A percentile compares a stretch with the other conserved stretches of the same genome.
phyloP scores from a whole-genome alignment of 1,140 invertebrate species.

The Tenebrio molitor region DNA sequence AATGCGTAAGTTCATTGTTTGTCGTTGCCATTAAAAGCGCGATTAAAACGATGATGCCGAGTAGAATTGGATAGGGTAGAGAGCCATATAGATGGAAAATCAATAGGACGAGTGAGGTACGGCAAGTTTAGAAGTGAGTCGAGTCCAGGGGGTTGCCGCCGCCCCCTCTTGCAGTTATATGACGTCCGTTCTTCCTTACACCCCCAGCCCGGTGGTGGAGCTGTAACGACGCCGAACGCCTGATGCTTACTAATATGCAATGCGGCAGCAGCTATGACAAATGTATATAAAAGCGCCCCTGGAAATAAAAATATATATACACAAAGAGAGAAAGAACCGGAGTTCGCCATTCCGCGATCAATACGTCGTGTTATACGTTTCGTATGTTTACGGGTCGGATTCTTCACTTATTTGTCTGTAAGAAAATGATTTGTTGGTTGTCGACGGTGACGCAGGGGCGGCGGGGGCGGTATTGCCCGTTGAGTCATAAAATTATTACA shows the following conservation, averaged over 20 bases:
- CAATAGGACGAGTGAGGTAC: slow-evolving; percentile 44
- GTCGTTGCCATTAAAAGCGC: slow-evolving; percentile 45
- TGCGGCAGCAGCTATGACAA: slow-evolving; percentile 44
- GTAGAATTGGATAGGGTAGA: slow-evolving; percentile 41
- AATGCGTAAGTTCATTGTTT: slow-evolving; percentile 37
- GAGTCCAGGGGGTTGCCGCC: slow-evolving; percentile 24
- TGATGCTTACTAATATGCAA: slow-evolving; percentile 46
- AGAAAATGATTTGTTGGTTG: slow-evolving; percentile 25
- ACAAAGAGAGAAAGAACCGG: slow-evolving; percentile 9
- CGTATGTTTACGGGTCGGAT: slow-evolving; percentile 34
- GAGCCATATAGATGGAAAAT: slow-evolving; percentile 47
- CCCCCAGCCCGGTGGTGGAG: slow-evolving; percentile 8
- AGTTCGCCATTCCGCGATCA: slow-evolving; percentile 30
- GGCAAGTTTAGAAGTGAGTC: slow-evolving; percentile 38
- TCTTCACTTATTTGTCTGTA: slow-evolving; percentile 33
- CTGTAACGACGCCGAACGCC: slow-evolving; percentile 40
- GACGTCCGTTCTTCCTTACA: slow-evolving; percentile 27
- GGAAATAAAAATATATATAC: slow-evolving; percentile 31
- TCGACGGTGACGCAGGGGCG: not conserved
- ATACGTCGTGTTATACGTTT: slow-evolving; percentile 33
- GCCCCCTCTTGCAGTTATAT: slow-evolving; percentile 29
- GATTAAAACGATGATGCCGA: slow-evolving; percentile 44
- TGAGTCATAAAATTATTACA: slow-evolving; percentile 28
- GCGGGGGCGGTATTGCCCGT: slow-evolving; percentile 7
- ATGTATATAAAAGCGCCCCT: slow-evolving; percentile 42